Base-by-base conservation (phyloP, 2,113 vertebrate genomes). In the Eulemur rufifrons region DNA sequence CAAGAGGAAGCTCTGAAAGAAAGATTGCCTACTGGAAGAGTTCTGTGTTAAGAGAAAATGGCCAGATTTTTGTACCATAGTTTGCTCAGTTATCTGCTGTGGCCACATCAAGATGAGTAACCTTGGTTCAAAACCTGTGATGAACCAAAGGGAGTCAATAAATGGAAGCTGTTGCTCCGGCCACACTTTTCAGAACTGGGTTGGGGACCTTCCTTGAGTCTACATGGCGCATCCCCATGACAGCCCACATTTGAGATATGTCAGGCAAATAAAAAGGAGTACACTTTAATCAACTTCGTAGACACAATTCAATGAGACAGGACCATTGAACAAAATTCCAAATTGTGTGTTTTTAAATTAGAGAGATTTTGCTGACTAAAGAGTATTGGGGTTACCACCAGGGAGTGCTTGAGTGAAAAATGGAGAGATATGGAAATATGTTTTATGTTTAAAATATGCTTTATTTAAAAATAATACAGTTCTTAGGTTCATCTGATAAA, bases 161-260 rank as follows among this genome's bases (percentile, higher is more conserved):
- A 29, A 37, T 45, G 54, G 61, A 59, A 21, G 42, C 47, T 32
- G 1, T 15, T 9, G 29, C 27, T 12, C 10, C 47, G 6, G 4
- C 20, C 1, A 52, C 1, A 9, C 11, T 68, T 64, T 54, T 37
- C 39, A 45, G 23, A 87, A 2, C 34, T 6, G 0, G 34, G 1
- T 8, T 32, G 5, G 27, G 23, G 1, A 0, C 8, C 9, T 42
- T n/a, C 76, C 64, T 18, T 82, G 8, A 1, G 56, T 27, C 3
- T 52, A 20, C 17, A 2, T 8, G 8, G 15, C 1, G 6, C 14
- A 29, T 14, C 12, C 39, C 25, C 4, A 1, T 8, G 11, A 20
- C 2, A 18, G 11, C 13, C 21, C 39, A 27, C 64, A 13, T 11
- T 42, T 12, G 37, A 56, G 25, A 64, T 4, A 50, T 3, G 14